Percentiles rank a stretch among this genome's conserved stretches.
Conservation (phyloP, 2,797 vertebrate genomes). For the Ctenosaura bakeri region DNA sequence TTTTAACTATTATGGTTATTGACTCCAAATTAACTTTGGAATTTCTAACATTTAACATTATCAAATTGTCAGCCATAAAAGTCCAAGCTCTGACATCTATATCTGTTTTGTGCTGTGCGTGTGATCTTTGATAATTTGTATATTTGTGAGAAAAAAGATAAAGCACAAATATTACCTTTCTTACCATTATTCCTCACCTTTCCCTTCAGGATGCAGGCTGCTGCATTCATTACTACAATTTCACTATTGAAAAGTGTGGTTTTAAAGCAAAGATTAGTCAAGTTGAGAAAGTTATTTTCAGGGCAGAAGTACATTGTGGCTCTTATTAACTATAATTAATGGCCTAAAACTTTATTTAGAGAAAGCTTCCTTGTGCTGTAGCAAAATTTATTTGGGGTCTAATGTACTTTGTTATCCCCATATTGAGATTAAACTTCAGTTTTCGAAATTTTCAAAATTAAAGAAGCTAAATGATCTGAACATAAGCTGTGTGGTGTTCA, state of each 20-base stretch:
- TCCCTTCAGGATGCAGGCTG: too few species aligned
- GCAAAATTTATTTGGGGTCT: not conserved
- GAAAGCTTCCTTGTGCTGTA: not conserved
- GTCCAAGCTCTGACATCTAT: too few species aligned
- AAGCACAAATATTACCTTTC: not conserved
- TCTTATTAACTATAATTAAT: not conserved
- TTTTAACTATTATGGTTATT: too few species aligned
- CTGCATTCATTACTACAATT: not conserved
- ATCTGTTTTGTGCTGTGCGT: too few species aligned
- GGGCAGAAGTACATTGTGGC: not conserved
- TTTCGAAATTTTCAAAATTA: not conserved
- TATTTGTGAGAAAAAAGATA: too few species aligned
- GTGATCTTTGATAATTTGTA: too few species aligned
- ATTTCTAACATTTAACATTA: too few species aligned
- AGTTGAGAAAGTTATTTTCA: not conserved
- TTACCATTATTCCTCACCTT: not conserved
- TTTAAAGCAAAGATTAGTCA: not conserved
- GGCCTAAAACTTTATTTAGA: not conserved
- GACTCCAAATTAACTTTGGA: too few species aligned
- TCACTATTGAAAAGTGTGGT: not conserved
- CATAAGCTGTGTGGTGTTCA: not conserved
- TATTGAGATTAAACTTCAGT: not conserved
- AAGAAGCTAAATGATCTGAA: not conserved
- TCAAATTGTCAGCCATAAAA: too few species aligned
- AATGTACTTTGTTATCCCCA: not conserved